Evolutionary conservation across 2,888 invertebrate species (phyloP), one percentile per base, ranked within the genome.

Genomic region (Atethmia centrago): DNA sequence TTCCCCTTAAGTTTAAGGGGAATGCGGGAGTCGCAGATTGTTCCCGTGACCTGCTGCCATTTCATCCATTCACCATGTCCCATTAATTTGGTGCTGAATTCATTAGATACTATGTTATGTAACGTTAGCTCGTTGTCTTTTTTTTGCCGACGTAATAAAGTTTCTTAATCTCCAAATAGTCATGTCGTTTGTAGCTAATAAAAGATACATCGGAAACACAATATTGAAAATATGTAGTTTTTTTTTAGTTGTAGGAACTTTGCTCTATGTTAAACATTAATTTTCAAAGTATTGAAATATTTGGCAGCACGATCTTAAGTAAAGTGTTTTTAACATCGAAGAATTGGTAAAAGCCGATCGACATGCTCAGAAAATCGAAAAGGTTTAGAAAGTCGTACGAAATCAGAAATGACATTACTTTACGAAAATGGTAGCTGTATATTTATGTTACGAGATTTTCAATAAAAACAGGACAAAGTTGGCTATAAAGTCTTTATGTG

Each of bases 331-430:
- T 77, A 68, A 56, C 62, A 75, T 66, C 14, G 47, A 31, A 69
- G 4, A n/a, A 42, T 28, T 36, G 28, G 36, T 72, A 77, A 71
- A 74, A 79, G 40, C 8, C 4, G 51, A 55, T 70, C 10, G 51
- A 19, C 56, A 73, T 77, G 56, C 73, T 59, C n/a, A 47, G 47
- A 77, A 71, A 61, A 63, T 42, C 12, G 14, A 59, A 64, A 55
- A 69, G 14, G 31, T 71, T 56, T n/a, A 59, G 66, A 85, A 80
- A 80, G 69, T 65, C 10, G n/a, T 40, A 51, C 19, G 21, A 59
- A 49, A 74, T 71, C 49, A 53, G 16, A 79, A 71, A 19, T 56
- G 31, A 45, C 25, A 25, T 71, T 55, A 59, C 36, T 70, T 45
- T 47, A 53, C 71, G 19, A 82, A 77, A 79, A 65, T 62, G 72